Evolutionary conservation across 2,888 invertebrate genomes (phyloP), one percentile per base, ranked within the genome.

Genomic region (Dicroscelio sp.): DNA sequence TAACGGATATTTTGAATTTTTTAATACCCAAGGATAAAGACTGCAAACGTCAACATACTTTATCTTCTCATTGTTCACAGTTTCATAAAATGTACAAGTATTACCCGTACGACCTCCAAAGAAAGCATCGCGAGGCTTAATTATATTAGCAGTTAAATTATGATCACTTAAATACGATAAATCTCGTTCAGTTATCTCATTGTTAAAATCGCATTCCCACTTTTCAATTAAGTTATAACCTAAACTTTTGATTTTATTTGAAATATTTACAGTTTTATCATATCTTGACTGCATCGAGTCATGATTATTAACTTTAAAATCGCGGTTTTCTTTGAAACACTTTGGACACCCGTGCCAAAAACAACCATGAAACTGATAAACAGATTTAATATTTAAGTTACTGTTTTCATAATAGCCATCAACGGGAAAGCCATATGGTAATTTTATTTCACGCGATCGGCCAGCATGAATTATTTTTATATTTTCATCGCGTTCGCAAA

Each of bases 11-110:
- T 31, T 33, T 95, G 0, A 94, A 95, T 0, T 92, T 86, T 95
- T 94, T 88, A 92, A 94, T 20, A 95, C 90, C 25, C 60, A 95
- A 0, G 95, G 95, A 48, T 85, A 85, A 6, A 89, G 38, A 23
- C 38, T 38, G 20, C 67, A 73, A 17, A 73, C 43, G 8, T 73
- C 52, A 1, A 52, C 3, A 17, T 69, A 38, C 38, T 69, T 58
- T 25, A 58, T 23, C 14, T 58, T 58, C 20, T 58, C 58, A 48
- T 48, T 48, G 12, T 48, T 20, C 4, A 20, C 20, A n/a, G n/a
- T n/a, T n/a, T 35, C 73, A n/a, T 52, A 52, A 52, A 52, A 55
- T n/a, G 73, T 52, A 52, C 23, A n/a, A 6, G 31, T 73, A 31
- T 52, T 20, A 23, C 33, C 48, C 23, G 73, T 73, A 52, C 73